Evolutionary conservation across 2,113 vertebrate species (phyloP).

Genomic region (Syngnathus typhle): DNA sequence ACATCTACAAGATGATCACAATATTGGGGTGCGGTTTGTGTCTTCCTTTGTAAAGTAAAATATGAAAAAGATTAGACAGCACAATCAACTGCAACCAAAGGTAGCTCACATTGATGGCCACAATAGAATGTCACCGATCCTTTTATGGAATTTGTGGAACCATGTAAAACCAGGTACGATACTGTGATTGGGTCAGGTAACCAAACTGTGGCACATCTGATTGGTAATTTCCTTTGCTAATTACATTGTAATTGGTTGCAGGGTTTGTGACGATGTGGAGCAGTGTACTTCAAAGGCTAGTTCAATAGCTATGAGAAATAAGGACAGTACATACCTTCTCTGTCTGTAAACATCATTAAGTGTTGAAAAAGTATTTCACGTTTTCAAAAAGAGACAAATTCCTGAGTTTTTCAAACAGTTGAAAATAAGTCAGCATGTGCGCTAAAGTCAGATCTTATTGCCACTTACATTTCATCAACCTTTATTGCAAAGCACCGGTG

Average conservation of each 20-base stretch:
- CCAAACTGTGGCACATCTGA: neutral
- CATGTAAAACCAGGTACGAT: neutral
- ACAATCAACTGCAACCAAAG: neutral
- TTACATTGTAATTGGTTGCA: slow-evolving; percentile 29
- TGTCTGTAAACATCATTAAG: slow-evolving; percentile 6
- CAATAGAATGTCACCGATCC: neutral
- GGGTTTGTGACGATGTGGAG: slow-evolving; percentile 7
- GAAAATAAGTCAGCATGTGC: neutral
- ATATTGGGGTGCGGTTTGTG: neutral
- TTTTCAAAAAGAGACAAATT: neutral
- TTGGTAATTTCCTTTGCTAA: slow-evolving; percentile 7
- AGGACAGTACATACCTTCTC: neutral
- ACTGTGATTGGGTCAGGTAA: neutral
- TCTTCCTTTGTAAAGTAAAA: neutral
- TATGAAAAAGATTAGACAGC: neutral
- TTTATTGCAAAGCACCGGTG: neutral
- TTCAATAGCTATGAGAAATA: slow-evolving; percentile 34
- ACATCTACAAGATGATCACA: no score
- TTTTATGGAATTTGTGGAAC: neutral
- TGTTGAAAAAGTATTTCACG: neutral
- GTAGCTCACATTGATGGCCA: neutral
- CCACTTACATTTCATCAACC: neutral
- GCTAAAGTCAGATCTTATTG: neutral
- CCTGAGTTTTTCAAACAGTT: neutral
- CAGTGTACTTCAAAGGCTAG: neutral